phyloP scores from a whole-genome alignment of 2,888 invertebrate genomes.

The Belgica antarctica region DNA sequence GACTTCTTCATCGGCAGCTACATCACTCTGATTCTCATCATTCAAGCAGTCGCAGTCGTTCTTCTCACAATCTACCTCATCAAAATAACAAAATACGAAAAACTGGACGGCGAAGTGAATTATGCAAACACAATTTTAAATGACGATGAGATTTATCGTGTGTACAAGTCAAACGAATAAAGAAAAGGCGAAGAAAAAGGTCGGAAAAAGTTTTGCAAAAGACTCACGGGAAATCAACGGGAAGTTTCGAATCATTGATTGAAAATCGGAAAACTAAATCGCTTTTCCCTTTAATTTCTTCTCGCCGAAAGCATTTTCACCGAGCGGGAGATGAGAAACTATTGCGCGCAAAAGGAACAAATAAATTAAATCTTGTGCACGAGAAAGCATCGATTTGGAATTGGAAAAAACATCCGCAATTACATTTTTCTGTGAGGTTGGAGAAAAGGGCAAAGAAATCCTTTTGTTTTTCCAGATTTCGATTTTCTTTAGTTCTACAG shows the following conservation, averaged over 20 bases:
- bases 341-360: conserved; percentile 13
- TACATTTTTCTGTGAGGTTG: conserved; percentile 4
- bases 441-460: not conserved
- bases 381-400: conserved; percentile 16
- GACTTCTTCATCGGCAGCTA: conserved; percentile 42
- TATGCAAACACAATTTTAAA: conserved; percentile 42
- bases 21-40: conserved; percentile 13
- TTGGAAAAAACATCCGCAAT: conserved; percentile 29
- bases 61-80: conserved; percentile 33
- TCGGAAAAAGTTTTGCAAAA: too few species aligned
- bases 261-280: not conserved
- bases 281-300: too few species aligned
- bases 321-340: not conserved
- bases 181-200: too few species aligned
- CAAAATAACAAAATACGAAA: conserved; percentile 39
- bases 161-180: conserved; percentile 34
- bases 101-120: conserved; percentile 36
- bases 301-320: not conserved
- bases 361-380: conserved; percentile 24
- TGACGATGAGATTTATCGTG: conserved; percentile 39
- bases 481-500: not conserved
- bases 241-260: not conserved
- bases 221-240: too few species aligned
- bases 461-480: conserved; percentile 16
- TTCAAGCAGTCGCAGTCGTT: conserved; percentile 25